Conservation (phyloP, 2,113 vertebrate genomes). For the Pygoscelis antarcticus region DNA sequence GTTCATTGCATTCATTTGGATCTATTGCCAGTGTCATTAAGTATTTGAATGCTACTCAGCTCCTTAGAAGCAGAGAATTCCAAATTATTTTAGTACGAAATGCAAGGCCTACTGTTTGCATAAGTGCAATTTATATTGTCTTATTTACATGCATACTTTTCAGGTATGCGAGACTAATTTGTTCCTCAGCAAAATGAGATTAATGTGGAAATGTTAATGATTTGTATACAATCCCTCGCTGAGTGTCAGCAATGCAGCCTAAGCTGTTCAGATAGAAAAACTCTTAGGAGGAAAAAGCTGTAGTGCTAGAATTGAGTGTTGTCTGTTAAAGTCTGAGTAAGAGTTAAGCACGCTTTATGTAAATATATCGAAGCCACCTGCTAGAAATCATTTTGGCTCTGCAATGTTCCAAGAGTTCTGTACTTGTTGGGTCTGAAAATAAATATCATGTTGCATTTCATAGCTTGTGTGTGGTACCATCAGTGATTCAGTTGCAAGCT, state of each 20-base stretch:
- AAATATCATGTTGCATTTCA: constrained; percentile 6
- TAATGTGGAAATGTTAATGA: neutral
- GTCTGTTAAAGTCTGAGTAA: neutral
- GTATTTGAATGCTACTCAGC: neutral
- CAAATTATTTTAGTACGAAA: neutral
- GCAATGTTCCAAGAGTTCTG: neutral
- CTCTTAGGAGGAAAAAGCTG: neutral
- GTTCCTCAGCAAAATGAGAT: neutral
- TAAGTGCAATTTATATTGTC: neutral
- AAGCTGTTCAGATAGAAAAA: neutral
- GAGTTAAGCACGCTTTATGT: neutral
- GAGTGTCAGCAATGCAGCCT: neutral
- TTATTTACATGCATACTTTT: neutral
- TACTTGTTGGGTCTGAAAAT: constrained; percentile 29
- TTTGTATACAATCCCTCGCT: neutral
- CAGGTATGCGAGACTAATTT: neutral
- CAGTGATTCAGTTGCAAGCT: constrained; percentile 26
- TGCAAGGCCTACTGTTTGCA: neutral
- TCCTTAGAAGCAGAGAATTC: neutral
- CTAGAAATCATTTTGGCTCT: constrained; percentile 29
- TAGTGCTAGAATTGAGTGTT: neutral
- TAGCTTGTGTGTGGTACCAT: neutral
- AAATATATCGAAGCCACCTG: constrained; percentile 20
- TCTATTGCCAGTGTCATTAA: neutral
- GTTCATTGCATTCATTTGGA: neutral